Base-by-base conservation (phyloP, 2,113 vertebrate genomes). In the Xiphophorus couchianus region DNA sequence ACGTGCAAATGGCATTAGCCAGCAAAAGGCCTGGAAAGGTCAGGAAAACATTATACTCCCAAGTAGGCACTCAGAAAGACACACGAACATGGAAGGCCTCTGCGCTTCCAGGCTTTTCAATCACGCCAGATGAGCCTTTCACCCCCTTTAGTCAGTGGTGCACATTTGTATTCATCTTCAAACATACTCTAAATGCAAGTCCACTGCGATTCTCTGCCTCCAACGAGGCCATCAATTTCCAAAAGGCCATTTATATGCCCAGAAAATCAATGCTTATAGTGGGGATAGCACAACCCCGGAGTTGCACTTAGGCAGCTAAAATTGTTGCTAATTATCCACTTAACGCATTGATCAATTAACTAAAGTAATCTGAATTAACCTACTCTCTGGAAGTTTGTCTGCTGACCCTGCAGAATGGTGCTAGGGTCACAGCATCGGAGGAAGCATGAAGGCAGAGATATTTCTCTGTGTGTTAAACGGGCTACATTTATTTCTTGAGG, bases 291-390 rank as follows among this genome's bases (percentile, higher is more conserved):
- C 92, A 93, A 94, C 94, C 94, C 85, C 58, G 62, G 85, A 92
- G 93, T 93, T 91, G 93, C 94, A 94, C 94, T 94, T 94, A 94
- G 91, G 92, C 90, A 85, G 91, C 93, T 92, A 90, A 94, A 94
- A 95, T 92, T 94, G 93, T 87, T 91, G 92, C 93, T 95, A 95
- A 95, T 95, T 94, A 94, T 93, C 94, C 94, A 95, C 94, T 95
- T 94, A 95, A 94, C 91, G 85, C 91, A 91, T 93, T 94, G 94
- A 94, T 95, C 94, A 95, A 95, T 95, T 94, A 94, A 94, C 94
- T 94, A 92, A 94, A 94, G 93, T 94, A 94, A 95, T 95, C 94
- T 93, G 90, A 93, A 95, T 95, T 92, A 95, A 94, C 94, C 93
- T 93, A 91, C 90, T 92, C 93, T 94, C 94, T 94, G 91, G 92